phyloP scores from a whole-genome alignment of 1,140 invertebrate genomes.

The Panagrolaimus sp. region DNA sequence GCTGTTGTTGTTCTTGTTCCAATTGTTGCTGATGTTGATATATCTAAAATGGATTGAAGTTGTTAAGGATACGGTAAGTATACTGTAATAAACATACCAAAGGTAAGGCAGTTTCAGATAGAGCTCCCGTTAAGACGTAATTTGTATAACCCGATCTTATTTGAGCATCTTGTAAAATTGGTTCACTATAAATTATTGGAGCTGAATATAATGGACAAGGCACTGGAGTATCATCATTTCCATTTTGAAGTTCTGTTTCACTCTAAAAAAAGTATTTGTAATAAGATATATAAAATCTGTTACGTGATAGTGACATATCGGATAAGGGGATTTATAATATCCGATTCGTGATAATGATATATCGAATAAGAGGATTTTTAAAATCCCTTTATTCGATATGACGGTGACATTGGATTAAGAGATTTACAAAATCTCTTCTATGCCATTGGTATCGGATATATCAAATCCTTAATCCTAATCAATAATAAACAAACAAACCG shows the following conservation, averaged over 20 bases:
- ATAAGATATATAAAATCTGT: too few species aligned
- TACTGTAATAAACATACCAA: background rate
- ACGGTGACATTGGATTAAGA: too few species aligned
- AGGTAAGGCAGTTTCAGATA: slow-evolving; percentile 12
- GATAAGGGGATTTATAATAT: too few species aligned
- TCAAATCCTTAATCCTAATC: too few species aligned
- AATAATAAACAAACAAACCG: too few species aligned
- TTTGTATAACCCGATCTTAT: background rate
- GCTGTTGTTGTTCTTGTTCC: background rate
- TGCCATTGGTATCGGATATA: too few species aligned
- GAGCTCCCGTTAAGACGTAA: background rate
- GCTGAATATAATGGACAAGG: background rate
- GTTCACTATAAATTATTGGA: slow-evolving; percentile 14
- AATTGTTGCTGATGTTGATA: background rate
- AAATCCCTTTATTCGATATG: too few species aligned
- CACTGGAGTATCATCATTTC: background rate
- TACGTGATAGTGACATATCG: too few species aligned
- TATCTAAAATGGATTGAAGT: background rate
- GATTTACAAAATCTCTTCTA: too few species aligned
- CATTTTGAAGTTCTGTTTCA: background rate
- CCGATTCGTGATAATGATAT: too few species aligned
- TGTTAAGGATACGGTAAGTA: background rate
- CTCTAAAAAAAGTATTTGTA: too few species aligned
- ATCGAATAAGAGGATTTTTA: too few species aligned
- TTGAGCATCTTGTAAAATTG: background rate